Base-by-base conservation (phyloP, 1,140 invertebrate genomes). In the Metaphire vulgaris region DNA sequence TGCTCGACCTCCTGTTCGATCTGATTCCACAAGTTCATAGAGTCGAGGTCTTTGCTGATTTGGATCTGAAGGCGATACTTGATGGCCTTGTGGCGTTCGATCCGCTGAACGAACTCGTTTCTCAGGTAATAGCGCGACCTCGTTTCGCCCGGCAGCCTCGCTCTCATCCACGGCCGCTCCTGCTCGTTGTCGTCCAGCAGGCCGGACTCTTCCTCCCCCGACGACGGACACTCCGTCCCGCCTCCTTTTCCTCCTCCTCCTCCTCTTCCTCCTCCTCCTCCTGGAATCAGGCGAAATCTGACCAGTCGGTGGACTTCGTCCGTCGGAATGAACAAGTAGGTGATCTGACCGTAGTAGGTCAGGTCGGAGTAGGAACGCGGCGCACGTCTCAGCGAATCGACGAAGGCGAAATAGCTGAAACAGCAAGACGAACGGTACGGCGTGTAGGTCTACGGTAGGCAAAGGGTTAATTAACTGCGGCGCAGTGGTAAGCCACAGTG, bases 401-500 rank as follows among this genome's bases (percentile, higher is more conserved):
- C 75, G 30, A 76, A 41, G 16, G 75, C 69, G n/a, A 72, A 76
- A 30, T 72, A 67, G 30, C 75, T 76, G 31, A 16, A 75, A 72
- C 30, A 75, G n/a, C 15, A 72, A n/a, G n/a, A n/a, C n/a, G n/a
- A n/a, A n/a, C n/a, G n/a, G n/a, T n/a, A n/a, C n/a, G n/a, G n/a
- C n/a, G n/a, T n/a, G n/a, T n/a, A n/a, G n/a, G n/a, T n/a, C n/a
- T n/a, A n/a, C n/a, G n/a, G n/a, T n/a, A n/a, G n/a, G n/a, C n/a
- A n/a, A n/a, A n/a, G n/a, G n/a, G n/a, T n/a, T n/a, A n/a, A n/a
- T n/a, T n/a, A n/a, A n/a, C n/a, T n/a, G n/a, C n/a, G n/a, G n/a
- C n/a, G n/a, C n/a, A n/a, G n/a, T n/a, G n/a, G n/a, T n/a, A n/a
- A n/a, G n/a, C n/a, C n/a, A n/a, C n/a, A n/a, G n/a, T n/a, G n/a